phyloP scores from a whole-genome alignment of 2,888 invertebrate genomes.

The Drosophila conformis region DNA sequence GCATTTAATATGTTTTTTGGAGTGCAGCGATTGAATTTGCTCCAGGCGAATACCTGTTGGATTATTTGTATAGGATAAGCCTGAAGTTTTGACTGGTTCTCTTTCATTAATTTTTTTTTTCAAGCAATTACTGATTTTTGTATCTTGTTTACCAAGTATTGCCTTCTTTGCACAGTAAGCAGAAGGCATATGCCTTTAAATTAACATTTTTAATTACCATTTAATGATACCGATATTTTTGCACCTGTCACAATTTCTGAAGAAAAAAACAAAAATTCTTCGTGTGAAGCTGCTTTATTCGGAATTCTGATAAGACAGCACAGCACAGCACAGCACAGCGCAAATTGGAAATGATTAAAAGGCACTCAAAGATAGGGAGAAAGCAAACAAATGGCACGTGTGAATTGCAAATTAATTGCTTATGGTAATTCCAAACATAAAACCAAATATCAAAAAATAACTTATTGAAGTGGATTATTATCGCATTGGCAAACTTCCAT shows the following conservation, averaged over 20 bases:
- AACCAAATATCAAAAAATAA: neutral
- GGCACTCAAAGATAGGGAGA: constrained; percentile 41
- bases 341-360: constrained; percentile 58
- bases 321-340: constrained; percentile 7
- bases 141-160: neutral
- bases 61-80: constrained; percentile 22
- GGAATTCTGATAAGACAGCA: constrained; percentile 45
- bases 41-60: constrained; percentile 1
- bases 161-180: neutral
- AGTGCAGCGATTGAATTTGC: constrained; percentile 14
- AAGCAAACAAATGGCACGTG: neutral
- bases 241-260: constrained; percentile 33
- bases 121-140: neutral
- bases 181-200: constrained; percentile 5
- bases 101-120: neutral
- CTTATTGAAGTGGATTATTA: neutral
- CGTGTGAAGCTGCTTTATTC: constrained; percentile 23
- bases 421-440: constrained; percentile 6
- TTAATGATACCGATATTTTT: constrained; percentile 42
- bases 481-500: neutral
- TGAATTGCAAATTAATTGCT: constrained; percentile 37
- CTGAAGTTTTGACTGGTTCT: neutral
- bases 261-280: neutral
- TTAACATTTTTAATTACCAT: constrained; percentile 53
- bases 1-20: constrained; percentile 34